Base-by-base conservation (phyloP, 2,113 vertebrate species). In the Oplegnathus fasciatus region DNA sequence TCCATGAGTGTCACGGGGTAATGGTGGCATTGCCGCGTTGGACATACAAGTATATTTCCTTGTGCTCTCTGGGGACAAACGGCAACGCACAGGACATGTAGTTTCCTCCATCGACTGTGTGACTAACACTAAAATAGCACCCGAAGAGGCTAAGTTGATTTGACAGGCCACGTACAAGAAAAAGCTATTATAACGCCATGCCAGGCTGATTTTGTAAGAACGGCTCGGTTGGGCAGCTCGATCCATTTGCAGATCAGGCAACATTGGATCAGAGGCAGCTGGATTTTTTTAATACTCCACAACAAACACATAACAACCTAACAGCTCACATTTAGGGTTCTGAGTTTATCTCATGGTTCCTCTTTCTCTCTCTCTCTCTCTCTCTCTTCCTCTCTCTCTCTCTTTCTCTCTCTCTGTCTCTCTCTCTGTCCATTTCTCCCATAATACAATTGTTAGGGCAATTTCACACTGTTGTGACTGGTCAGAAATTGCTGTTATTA, bases 131-230 rank as follows among this genome's bases (percentile, higher is more conserved):
- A 79, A 94, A 95, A 93, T 90, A 93, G 87, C 89, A 85, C 64
- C 80, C 82, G 34, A 78, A 82, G 88, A 91, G 85, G 88, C 81
- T 88, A 90, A 93, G 90, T 90, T 94, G 93, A 95, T 93, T 91
- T 93, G 93, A 95, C 91, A 89, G 90, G 91, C 90, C 92, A 89
- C 80, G 78, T 91, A 94, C 94, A 93, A 88, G 91, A 77, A 91
- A 95, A 95, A 92, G 90, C 92, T 90, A 93, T 94, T 94, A 95
- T 87, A 85, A 91, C 58, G 74, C 80, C 85, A 83, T 72, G 86
- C 84, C 80, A 86, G 82, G 83, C 85, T 86, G 84, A 90, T 88
- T 88, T 87, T 75, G 89, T 82, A 75, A 90, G 89, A 88, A 91
- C n/a, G 66, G 78, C 89, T 83, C 57, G 65, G 37, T 73, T 78